Conservation (phyloP, 2,888 invertebrate genomes). For the Tenthredo amoena region DNA sequence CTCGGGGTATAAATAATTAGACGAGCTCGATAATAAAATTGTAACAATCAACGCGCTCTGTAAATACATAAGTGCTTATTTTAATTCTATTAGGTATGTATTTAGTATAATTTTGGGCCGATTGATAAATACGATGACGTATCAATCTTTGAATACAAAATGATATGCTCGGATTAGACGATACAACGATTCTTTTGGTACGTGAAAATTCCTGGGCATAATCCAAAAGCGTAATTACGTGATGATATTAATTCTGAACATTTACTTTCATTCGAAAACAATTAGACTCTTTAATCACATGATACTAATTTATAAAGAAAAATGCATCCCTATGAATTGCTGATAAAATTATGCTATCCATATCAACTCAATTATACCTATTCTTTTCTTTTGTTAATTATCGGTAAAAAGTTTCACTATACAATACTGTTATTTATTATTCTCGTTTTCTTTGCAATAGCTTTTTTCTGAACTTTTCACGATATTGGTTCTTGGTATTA, state of each 20-base stretch:
- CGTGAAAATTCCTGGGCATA: background rate
- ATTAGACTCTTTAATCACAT: background rate
- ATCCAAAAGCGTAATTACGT: background rate
- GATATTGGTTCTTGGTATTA: conserved; percentile 26
- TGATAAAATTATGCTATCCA: background rate
- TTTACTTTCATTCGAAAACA: background rate
- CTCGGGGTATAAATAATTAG: background rate
- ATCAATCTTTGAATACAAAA: background rate
- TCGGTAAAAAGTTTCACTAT: background rate
- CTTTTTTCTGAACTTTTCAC: background rate
- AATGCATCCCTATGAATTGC: background rate
- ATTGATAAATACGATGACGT: background rate
- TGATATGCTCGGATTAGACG: conserved; percentile 2
- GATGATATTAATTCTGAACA: background rate
- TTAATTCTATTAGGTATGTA: conserved; percentile 5
- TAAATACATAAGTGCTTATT: conserved; percentile 28
- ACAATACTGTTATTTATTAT: background rate
- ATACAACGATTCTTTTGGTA: background rate
- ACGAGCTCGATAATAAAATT: background rate
- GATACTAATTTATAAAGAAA: background rate
- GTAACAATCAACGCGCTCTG: background rate
- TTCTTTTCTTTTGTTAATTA: background rate
- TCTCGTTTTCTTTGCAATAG: background rate
- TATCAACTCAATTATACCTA: background rate
- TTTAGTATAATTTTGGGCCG: conserved; percentile 7